These are phyloP conservation scores for Natrix natrix DNA, from an alignment of 2,797 vertebrate genomes.

Conservation along the genomic window DNA sequence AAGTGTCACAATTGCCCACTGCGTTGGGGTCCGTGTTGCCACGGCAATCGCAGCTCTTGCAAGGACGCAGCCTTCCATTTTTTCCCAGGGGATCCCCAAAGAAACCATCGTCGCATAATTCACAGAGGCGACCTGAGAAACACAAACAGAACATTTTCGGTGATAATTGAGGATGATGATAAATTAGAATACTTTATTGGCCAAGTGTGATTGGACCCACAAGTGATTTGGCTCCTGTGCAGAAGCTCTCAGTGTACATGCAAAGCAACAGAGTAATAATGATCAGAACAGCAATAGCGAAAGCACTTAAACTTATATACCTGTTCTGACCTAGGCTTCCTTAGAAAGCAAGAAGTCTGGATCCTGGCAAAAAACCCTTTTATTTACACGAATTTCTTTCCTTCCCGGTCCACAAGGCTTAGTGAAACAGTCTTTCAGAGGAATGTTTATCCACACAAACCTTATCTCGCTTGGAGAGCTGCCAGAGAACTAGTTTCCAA, in stretches of 20 bases:
- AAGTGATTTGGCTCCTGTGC: neutral
- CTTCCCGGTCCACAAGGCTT: too few species aligned
- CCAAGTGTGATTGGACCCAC: neutral
- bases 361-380: too few species aligned
- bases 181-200: neutral
- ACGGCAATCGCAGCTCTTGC: conserved; percentile 79
- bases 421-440: too few species aligned
- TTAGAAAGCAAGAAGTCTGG: too few species aligned
- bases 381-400: too few species aligned
- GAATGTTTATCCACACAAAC: too few species aligned
- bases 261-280: neutral
- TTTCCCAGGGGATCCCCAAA: conserved; percentile 86
- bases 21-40: conserved; percentile 86
- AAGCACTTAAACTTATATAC: neutral
- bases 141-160: neutral
- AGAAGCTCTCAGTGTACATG: neutral
- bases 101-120: conserved; percentile 89
- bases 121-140: conserved; percentile 81
- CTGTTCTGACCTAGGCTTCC: too few species aligned
- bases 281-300: neutral
- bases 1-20: conserved; percentile 82
- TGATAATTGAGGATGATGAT: neutral
- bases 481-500: too few species aligned
- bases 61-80: conserved; percentile 68
- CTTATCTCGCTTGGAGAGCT: too few species aligned